Conservation (phyloP, 2,888 invertebrate species). For the Drosophila stalkeri region DNA sequence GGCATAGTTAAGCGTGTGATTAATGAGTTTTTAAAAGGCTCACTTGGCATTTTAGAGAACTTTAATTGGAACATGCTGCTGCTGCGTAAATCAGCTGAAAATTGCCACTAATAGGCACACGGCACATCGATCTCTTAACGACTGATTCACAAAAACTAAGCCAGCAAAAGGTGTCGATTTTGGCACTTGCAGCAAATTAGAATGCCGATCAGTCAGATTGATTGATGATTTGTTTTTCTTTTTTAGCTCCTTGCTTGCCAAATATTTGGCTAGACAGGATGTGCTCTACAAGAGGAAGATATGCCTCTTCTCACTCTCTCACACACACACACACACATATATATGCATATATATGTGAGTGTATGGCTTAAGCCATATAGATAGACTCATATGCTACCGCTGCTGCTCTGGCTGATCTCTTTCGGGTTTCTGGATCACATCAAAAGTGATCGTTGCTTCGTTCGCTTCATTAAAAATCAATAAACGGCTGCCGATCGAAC, state of each 20-base stretch:
- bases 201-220: slow-evolving; percentile 40
- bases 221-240: slow-evolving; percentile 69
- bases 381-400: slow-evolving; percentile 12
- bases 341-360: not conserved
- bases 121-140: slow-evolving; percentile 6
- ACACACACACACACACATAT: not conserved
- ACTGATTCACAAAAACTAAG: slow-evolving; percentile 1
- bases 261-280: slow-evolving; percentile 72
- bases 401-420: slow-evolving; percentile 5
- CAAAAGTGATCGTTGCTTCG: slow-evolving; percentile 63
- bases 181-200: slow-evolving; percentile 56
- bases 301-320: too few relatives aligned
- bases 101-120: slow-evolving; percentile 81
- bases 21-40: slow-evolving; percentile 85
- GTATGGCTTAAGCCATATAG: not conserved
- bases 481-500: slow-evolving; percentile 68
- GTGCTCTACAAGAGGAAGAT: slow-evolving; percentile 19
- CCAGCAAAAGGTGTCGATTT: slow-evolving; percentile 52
- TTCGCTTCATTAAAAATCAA: slow-evolving; percentile 83
- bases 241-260: slow-evolving; percentile 35
- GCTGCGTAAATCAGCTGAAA: slow-evolving; percentile 83
- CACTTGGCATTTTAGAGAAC: slow-evolving; percentile 75
- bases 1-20: slow-evolving; percentile 84
- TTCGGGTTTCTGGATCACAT: slow-evolving; percentile 36
- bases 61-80: slow-evolving; percentile 83